A percentile compares a stretch with the other conserved stretches of the same genome.
Evolutionary conservation across 2,113 vertebrate genomes (phyloP).

Genomic region (Macrotus californicus): DNA sequence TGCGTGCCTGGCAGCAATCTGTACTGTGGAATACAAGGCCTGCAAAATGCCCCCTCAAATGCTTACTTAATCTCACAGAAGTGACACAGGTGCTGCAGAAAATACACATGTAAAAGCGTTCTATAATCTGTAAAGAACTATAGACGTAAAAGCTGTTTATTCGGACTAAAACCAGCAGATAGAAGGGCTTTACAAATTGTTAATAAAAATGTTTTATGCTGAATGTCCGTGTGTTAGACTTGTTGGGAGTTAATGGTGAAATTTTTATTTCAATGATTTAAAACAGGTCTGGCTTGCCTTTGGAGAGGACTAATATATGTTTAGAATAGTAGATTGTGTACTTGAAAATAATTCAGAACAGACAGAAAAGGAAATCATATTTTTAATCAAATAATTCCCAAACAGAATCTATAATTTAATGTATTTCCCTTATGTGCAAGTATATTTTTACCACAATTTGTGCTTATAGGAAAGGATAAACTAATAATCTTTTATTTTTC

Average conservation of each 20-base stretch:
- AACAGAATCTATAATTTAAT: not conserved
- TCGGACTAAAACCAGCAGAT: not conserved
- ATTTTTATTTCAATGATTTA: conserved; percentile 9
- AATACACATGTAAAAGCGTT: not conserved
- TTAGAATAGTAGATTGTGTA: not conserved
- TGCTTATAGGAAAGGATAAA: not conserved
- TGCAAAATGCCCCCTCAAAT: not conserved
- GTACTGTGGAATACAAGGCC: not conserved
- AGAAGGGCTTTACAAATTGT: not conserved
- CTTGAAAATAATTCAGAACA: conserved; percentile 2
- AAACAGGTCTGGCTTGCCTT: not conserved
- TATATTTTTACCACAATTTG: not conserved
- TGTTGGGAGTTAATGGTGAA: not conserved
- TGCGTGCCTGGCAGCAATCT: not conserved
- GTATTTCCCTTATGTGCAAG: not conserved
- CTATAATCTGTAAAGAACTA: not conserved
- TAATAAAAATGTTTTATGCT: conserved; percentile 10
- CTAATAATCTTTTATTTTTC: not conserved
- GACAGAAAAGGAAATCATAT: not conserved
- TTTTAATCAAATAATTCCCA: conserved; percentile 1
- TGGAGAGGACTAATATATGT: not conserved
- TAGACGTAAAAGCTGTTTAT: not conserved
- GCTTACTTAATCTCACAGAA: conserved; percentile 1
- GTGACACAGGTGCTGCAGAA: not conserved
- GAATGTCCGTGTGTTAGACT: not conserved